Evolutionary conservation across 2,888 invertebrate species (phyloP).

Genomic region (Fissipunctia ypsillon): DNA sequence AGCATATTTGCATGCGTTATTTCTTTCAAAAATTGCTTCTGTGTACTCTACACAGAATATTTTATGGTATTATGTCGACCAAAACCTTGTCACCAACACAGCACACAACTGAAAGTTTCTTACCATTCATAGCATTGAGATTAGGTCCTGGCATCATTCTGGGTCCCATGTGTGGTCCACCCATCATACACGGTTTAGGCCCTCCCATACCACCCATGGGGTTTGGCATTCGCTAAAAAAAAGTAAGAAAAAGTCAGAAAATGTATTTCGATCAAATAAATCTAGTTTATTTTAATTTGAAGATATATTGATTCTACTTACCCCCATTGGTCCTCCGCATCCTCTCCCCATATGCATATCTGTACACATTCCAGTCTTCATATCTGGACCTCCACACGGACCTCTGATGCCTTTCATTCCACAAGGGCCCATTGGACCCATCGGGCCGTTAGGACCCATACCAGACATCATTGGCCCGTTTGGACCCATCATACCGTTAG

Average conservation of each 20-base stretch:
- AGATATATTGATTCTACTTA: slow-evolving; percentile 71
- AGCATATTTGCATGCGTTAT: background rate
- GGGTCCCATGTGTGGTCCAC: slow-evolving; percentile 88
- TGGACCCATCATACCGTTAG: slow-evolving; percentile 88
- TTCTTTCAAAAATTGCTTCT: background rate
- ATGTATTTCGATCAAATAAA: background rate
- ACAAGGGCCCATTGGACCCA: slow-evolving; percentile 89
- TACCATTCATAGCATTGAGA: slow-evolving; percentile 89
- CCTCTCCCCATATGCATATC: slow-evolving; percentile 90
- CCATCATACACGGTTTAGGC: slow-evolving; percentile 89
- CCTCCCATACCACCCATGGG: slow-evolving; percentile 90
- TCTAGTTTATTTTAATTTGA: background rate
- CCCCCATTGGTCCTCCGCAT: slow-evolving; percentile 89
- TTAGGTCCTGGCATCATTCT: slow-evolving; percentile 90
- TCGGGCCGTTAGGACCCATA: slow-evolving; percentile 87
- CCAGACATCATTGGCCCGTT: slow-evolving; percentile 88
- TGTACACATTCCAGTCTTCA: slow-evolving; percentile 88
- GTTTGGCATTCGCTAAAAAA: slow-evolving; percentile 88
- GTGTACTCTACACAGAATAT: slow-evolving; percentile 2
- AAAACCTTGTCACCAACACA: slow-evolving; percentile 36
- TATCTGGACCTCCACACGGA: slow-evolving; percentile 88
- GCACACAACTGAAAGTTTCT: slow-evolving; percentile 58
- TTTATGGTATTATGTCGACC: background rate
- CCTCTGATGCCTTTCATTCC: slow-evolving; percentile 89
- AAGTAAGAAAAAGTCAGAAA: slow-evolving; percentile 22